phyloP scores from a whole-genome alignment of 2,797 vertebrate species.

The Pangasius sanitwongsei region DNA sequence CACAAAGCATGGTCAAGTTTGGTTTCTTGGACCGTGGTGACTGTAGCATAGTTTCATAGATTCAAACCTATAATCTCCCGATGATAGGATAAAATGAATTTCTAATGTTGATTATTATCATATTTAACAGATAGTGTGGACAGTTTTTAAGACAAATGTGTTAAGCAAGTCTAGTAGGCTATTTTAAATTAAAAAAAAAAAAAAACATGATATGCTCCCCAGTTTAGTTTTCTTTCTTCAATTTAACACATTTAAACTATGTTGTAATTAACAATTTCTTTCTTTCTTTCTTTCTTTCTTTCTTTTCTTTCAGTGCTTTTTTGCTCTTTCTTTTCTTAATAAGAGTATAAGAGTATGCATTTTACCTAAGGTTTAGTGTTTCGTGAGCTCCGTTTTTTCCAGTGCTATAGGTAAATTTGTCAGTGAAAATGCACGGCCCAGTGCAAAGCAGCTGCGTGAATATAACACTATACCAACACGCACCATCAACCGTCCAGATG shows the following conservation, averaged over 20 bases:
- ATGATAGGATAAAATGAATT: background rate
- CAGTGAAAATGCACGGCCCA: slow-evolving; percentile 32
- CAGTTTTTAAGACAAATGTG: background rate
- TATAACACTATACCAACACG: slow-evolving; percentile 36
- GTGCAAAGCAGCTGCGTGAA: slow-evolving; percentile 33
- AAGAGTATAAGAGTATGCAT: background rate
- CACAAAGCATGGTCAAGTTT: background rate
- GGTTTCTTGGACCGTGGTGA: background rate
- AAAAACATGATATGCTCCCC: background rate
- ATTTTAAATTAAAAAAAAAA: no score
- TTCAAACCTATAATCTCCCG: background rate
- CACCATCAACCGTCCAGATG: slow-evolving; percentile 43
- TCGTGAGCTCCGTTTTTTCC: background rate
- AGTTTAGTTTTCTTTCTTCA: background rate
- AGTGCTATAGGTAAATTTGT: slow-evolving; percentile 34
- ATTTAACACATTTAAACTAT: background rate
- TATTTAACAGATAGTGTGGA: background rate
- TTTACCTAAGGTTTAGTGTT: slow-evolving; percentile 33
- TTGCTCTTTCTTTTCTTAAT: background rate
- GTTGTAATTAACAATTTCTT: background rate
- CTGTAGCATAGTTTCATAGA: no score
- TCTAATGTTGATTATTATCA: background rate
- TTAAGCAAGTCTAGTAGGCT: background rate
- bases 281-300: background rate
- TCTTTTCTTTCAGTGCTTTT: background rate